Percentiles rank a stretch among this genome's conserved stretches.
Conservation (phyloP, 2,113 vertebrate species). For the Poecilia latipinna region DNA sequence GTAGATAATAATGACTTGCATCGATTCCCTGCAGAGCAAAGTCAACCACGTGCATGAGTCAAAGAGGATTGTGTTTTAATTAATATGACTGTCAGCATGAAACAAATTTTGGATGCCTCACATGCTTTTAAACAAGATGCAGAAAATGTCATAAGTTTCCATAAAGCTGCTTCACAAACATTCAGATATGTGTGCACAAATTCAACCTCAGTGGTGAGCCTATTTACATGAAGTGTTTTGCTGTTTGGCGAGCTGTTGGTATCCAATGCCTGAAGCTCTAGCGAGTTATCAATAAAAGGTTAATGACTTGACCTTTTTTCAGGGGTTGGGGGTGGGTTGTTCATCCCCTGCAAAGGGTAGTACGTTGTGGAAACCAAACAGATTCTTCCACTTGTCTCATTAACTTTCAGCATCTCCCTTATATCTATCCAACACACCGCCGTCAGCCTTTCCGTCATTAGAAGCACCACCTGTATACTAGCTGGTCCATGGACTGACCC, state of each 20-base stretch:
- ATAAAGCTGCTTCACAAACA: conserved; percentile 6
- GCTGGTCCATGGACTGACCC: conserved; percentile 37
- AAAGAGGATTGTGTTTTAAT: conserved; percentile 69
- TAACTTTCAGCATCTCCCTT: conserved; percentile 43
- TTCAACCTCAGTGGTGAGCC: conserved; percentile 36
- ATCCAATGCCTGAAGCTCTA: conserved; percentile 50
- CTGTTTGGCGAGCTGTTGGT: conserved; percentile 56
- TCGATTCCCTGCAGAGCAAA: conserved; percentile 29
- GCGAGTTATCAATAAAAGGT: conserved; percentile 69
- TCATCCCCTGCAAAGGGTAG: conserved; percentile 52
- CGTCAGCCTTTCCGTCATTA: conserved; percentile 49
- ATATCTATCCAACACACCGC: conserved; percentile 1
- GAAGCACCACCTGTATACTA: conserved; percentile 40
- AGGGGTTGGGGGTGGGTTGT: conserved; percentile 2
- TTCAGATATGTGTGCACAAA: conserved; percentile 36
- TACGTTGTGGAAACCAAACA: conserved; percentile 58
- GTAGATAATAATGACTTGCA: neutral
- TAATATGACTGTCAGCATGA: conserved; percentile 54
- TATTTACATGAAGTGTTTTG: conserved; percentile 45
- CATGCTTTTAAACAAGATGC: neutral
- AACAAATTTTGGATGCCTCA: conserved; percentile 1
- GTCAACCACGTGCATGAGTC: conserved; percentile 60
- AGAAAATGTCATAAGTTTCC: neutral
- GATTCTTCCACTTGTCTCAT: conserved; percentile 36
- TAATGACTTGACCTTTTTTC: conserved; percentile 71